These are phyloP conservation scores for Pandemis cinnamomeana DNA, from an alignment of 2,888 invertebrate genomes.

Conservation along the genomic window DNA sequence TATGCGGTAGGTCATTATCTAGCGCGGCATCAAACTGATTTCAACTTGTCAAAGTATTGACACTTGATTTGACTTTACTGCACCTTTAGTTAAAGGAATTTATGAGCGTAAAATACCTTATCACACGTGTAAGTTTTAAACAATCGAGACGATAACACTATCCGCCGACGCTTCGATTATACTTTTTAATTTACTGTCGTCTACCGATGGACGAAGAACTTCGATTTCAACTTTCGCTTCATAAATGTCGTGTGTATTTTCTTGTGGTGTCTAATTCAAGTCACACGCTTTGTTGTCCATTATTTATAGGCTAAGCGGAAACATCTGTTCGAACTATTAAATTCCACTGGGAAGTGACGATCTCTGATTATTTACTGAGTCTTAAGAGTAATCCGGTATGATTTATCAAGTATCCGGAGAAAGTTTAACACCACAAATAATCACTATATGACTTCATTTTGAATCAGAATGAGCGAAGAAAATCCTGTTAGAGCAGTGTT, in stretches of 20 bases:
- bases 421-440: no score
- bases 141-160: constrained; percentile 3
- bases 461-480: no score
- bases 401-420: no score
- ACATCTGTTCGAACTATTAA: background rate
- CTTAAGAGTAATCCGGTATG: no score
- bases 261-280: background rate
- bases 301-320: background rate
- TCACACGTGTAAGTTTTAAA: constrained; percentile 3
- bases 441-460: no score
- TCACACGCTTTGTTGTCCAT: background rate
- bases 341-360: background rate
- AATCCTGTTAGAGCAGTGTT: no score
- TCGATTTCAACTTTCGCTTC: background rate
- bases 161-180: background rate
- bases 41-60: no score
- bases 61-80: no score
- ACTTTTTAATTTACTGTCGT: background rate
- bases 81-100: background rate
- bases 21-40: no score
- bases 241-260: background rate
- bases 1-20: no score
- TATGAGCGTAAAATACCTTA: background rate
- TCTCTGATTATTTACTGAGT: no score
- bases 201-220: background rate